Percentiles rank a stretch among this genome's conserved stretches.
Conservation (phyloP, 2,113 vertebrate species). For the Polyodon spathula region DNA sequence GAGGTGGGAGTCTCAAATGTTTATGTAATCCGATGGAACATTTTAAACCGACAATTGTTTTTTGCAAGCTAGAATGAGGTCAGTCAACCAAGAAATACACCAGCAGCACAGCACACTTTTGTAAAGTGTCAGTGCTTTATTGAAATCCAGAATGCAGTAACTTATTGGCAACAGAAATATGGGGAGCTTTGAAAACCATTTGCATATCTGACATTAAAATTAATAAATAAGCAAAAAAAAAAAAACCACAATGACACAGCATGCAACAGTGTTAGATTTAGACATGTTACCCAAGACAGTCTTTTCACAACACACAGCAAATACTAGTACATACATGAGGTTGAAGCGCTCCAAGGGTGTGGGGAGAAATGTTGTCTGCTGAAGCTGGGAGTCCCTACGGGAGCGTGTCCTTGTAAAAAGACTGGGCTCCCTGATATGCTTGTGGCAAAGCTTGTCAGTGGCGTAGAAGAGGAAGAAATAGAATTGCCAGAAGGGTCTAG, state of each 20-base stretch:
- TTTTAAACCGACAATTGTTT: too few relatives aligned
- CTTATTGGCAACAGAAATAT: too few relatives aligned
- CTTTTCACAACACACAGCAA: neutral
- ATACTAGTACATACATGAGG: conserved; percentile 78
- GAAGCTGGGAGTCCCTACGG: conserved; percentile 85
- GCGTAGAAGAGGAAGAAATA: conserved; percentile 64
- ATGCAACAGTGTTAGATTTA: neutral
- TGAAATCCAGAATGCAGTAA: too few relatives aligned
- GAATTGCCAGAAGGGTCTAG: conserved; percentile 66
- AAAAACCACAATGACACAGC: neutral
- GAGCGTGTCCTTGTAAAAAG: conserved; percentile 81
- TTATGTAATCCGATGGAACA: too few relatives aligned
- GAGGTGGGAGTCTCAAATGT: too few relatives aligned
- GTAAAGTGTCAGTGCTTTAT: too few relatives aligned
- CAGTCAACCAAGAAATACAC: too few relatives aligned
- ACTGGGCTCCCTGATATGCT: conserved; percentile 86
- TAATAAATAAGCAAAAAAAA: neutral
- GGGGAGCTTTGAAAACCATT: too few relatives aligned
- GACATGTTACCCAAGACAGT: neutral
- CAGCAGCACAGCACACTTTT: too few relatives aligned
- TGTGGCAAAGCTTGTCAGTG: conserved; percentile 87
- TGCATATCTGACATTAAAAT: neutral
- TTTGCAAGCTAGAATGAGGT: too few relatives aligned
- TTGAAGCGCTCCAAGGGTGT: conserved; percentile 94
- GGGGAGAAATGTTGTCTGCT: conserved; percentile 98